Conservation (phyloP, 2,113 vertebrate species). For the Leucosticte australis region DNA sequence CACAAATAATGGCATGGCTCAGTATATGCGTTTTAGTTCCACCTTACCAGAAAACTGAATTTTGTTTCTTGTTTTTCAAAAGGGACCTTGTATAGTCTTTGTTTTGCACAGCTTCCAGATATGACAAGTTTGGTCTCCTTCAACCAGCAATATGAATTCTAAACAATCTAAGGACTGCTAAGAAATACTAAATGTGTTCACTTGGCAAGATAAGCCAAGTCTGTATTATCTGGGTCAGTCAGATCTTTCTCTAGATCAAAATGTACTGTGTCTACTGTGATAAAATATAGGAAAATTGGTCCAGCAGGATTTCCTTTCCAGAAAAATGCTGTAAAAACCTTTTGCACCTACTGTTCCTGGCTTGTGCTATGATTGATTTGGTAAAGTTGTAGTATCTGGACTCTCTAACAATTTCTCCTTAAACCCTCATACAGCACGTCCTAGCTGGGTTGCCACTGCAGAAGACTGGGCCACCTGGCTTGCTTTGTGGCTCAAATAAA, state of each 20-base stretch:
- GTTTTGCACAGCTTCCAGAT: background rate
- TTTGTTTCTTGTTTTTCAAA: background rate
- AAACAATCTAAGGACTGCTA: background rate
- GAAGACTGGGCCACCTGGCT: background rate
- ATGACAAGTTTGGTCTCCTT: background rate
- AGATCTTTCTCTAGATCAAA: background rate
- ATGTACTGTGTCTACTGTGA: background rate
- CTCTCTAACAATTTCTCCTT: background rate
- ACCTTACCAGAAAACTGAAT: background rate
- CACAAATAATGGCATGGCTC: background rate
- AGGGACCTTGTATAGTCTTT: background rate
- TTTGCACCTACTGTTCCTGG: background rate
- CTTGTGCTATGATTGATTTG: background rate
- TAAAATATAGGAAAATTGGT: background rate
- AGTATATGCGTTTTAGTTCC: background rate
- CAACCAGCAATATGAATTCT: background rate
- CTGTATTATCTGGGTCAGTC: background rate
- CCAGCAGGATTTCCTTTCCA: background rate
- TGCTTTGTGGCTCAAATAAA: background rate
- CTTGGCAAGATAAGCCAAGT: background rate
- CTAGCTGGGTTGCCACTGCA: background rate
- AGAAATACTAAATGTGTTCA: background rate
- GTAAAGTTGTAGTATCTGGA: background rate
- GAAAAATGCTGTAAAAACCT: background rate
- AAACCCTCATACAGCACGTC: fast-evolving